These are phyloP conservation scores for Catostylus mosaicus DNA, from an alignment of 30 jellyfish, hydroid and myxozoan genomes.

Conservation along the genomic window DNA sequence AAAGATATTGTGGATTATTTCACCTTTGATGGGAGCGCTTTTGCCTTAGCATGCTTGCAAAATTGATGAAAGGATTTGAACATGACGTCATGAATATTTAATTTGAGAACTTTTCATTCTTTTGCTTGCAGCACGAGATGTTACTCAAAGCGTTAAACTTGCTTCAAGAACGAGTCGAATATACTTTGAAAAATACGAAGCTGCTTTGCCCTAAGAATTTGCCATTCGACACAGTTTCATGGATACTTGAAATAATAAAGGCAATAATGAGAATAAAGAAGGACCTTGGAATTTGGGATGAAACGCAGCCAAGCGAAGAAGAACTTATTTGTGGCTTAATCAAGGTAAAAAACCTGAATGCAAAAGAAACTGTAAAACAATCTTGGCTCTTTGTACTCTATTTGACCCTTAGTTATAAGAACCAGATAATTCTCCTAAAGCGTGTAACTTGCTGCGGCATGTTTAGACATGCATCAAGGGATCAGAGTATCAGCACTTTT, in stretches of 20 bases:
- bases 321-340: conserved; percentile 7
- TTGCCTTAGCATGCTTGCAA: too few relatives aligned
- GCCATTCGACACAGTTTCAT: conserved; percentile 49
- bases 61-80: too few relatives aligned
- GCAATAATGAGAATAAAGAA: conserved; percentile 41
- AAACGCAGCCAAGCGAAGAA: conserved; percentile 4
- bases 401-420: too few relatives aligned
- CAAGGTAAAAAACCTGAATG: conserved; percentile 11
- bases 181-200: conserved; percentile 42
- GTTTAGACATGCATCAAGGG: too few relatives aligned
- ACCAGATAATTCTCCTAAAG: too few relatives aligned
- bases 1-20: too few relatives aligned
- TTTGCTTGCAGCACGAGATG: conserved; percentile 21
- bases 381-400: too few relatives aligned
- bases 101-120: not conserved
- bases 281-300: conserved; percentile 49
- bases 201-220: conserved; percentile 40
- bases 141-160: conserved; percentile 16
- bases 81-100: not conserved
- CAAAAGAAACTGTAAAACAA: too few relatives aligned
- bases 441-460: too few relatives aligned
- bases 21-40: too few relatives aligned
- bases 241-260: conserved; percentile 59
- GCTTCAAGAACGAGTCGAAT: conserved; percentile 26
- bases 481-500: too few relatives aligned